A percentile compares a stretch with the other conserved stretches of the same genome.
Conservation (phyloP, 1,140 invertebrate genomes). For the Gonioctena quinquepunctata region DNA sequence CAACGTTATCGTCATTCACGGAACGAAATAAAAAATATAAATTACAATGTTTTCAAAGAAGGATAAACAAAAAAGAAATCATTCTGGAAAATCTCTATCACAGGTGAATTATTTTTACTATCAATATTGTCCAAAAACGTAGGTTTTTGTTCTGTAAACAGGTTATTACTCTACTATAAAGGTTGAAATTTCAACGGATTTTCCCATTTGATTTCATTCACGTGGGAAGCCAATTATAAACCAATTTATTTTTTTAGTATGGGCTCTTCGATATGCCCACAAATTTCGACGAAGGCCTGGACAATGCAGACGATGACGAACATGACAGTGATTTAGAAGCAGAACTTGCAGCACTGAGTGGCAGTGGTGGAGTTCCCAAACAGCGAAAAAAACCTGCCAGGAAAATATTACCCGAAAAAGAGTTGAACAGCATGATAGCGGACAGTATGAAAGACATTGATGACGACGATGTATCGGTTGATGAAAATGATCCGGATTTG, state of each 20-base stretch:
- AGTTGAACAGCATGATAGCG: slow-evolving; percentile 74
- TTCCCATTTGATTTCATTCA: too few relatives aligned
- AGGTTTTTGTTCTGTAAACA: slow-evolving; percentile 10
- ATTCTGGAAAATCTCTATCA: slow-evolving; percentile 54
- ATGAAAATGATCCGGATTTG: slow-evolving; percentile 75
- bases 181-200: too few relatives aligned
- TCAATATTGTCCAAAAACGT: neutral
- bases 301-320: slow-evolving; percentile 61
- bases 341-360: slow-evolving; percentile 77
- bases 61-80: slow-evolving; percentile 54
- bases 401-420: slow-evolving; percentile 56
- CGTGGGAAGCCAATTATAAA: neutral
- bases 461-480: slow-evolving; percentile 71
- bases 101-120: slow-evolving; percentile 54
- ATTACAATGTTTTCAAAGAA: slow-evolving; percentile 47
- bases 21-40: too few relatives aligned
- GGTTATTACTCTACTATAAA: too few relatives aligned
- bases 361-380: slow-evolving; percentile 51
- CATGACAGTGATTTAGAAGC: slow-evolving; percentile 84
- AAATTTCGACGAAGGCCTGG: slow-evolving; percentile 55
- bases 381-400: slow-evolving; percentile 59
- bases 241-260: slow-evolving; percentile 60
- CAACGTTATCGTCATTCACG: too few relatives aligned
- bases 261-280: slow-evolving; percentile 75
- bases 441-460: slow-evolving; percentile 74